Conservation (phyloP, 2,797 vertebrate genomes). For the Dryobates pubescens region DNA sequence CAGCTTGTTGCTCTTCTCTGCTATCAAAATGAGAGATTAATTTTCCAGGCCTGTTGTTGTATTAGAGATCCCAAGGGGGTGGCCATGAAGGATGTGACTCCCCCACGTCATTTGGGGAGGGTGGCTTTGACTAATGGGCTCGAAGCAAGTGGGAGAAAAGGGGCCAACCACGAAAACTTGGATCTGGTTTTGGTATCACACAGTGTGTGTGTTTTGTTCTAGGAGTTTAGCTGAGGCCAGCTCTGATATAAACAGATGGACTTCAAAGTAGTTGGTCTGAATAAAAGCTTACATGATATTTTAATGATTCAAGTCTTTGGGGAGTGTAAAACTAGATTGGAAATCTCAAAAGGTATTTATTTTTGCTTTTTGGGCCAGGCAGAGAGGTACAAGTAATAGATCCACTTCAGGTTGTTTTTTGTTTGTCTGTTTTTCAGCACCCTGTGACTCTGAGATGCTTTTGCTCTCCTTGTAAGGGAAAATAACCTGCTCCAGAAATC, state of each 20-base stretch:
- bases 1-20: background rate
- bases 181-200: conserved; percentile 37
- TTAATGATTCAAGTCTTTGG: conserved; percentile 47
- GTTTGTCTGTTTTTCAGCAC: conserved; percentile 20
- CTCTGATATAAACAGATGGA: conserved; percentile 56
- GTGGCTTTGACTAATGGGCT: background rate
- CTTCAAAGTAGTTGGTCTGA: conserved; percentile 63
- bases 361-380: conserved; percentile 18
- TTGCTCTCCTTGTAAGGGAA: background rate
- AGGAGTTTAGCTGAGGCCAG: conserved; percentile 42
- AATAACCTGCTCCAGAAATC: background rate
- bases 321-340: conserved; percentile 36
- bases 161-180: conserved; percentile 17
- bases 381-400: conserved; percentile 2
- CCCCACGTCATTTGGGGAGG: background rate
- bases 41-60: background rate
- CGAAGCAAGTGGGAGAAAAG: background rate
- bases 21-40: background rate
- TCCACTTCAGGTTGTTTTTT: background rate
- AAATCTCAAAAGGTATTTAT: conserved; percentile 47
- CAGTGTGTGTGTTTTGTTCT: conserved; percentile 58
- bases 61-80: background rate
- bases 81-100: background rate
- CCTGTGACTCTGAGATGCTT: background rate
- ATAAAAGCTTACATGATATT: conserved; percentile 63